Conservation (phyloP, 2,888 invertebrate species). For the Halictus ligatus region DNA sequence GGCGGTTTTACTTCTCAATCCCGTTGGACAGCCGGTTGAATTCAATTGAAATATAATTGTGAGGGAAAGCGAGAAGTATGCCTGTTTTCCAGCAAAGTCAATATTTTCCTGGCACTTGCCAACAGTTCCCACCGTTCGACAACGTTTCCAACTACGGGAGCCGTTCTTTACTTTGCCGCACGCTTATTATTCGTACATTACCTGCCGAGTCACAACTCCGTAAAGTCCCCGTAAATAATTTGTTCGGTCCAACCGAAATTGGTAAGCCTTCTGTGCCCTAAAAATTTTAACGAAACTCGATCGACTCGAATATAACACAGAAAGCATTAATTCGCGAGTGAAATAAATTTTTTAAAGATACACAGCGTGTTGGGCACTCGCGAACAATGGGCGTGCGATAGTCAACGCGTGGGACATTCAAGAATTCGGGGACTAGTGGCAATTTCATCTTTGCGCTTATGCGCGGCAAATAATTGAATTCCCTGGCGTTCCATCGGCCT, state of each 20-base stretch:
- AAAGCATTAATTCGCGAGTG: neutral
- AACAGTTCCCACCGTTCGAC: neutral
- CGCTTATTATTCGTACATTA: too few relatives aligned
- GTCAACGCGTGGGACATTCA: neutral
- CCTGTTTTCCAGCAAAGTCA: neutral
- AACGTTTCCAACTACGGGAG: neutral
- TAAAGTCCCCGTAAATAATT: too few relatives aligned
- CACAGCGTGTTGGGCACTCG: neutral
- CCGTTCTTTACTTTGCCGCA: neutral
- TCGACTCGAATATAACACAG: too few relatives aligned
- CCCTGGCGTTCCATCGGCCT: slow-evolving; percentile 74
- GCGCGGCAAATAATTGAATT: slow-evolving; percentile 77
- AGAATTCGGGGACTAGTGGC: neutral
- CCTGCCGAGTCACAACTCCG: too few relatives aligned
- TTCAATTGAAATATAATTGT: slow-evolving; percentile 5
- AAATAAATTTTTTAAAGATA: neutral
- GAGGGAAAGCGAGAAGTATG: neutral
- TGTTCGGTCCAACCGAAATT: too few relatives aligned
- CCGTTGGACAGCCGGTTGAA: slow-evolving; percentile 1
- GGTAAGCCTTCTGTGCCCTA: too few relatives aligned
- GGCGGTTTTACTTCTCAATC: slow-evolving; percentile 2
- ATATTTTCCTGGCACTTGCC: neutral
- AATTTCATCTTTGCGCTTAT: slow-evolving; percentile 28
- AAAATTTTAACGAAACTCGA: too few relatives aligned
- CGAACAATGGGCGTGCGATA: neutral